phyloP scores from a whole-genome alignment of 2,797 vertebrate genomes.

The Rhinichthys osculus region DNA sequence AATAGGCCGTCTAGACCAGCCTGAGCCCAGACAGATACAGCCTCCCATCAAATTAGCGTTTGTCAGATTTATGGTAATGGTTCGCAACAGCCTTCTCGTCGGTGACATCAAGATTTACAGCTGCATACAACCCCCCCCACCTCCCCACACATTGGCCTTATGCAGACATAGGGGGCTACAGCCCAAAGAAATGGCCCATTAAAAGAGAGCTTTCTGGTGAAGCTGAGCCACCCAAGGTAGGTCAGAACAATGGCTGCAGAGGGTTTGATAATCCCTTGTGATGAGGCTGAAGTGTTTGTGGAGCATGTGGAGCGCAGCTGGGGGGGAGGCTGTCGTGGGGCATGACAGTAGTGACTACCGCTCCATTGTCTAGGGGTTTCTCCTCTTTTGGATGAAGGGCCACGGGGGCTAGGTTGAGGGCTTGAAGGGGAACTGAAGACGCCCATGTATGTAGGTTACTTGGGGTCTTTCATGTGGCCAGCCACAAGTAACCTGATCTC shows the following conservation, averaged over 20 bases:
- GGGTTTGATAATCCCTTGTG: slow-evolving; percentile 78
- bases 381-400: slow-evolving; percentile 72
- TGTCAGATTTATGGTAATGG: slow-evolving; percentile 99
- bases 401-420: slow-evolving; percentile 72
- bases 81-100: slow-evolving; percentile 98
- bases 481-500: slow-evolving; percentile 87
- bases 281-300: slow-evolving; percentile 74
- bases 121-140: slow-evolving; percentile 68
- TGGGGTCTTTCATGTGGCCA: slow-evolving; percentile 87
- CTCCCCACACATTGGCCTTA: slow-evolving; percentile 60
- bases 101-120: slow-evolving; percentile 98
- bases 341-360: slow-evolving; percentile 50
- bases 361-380: slow-evolving; percentile 64
- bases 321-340: slow-evolving; percentile 48
- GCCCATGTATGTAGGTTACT: slow-evolving; percentile 82
- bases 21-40: slow-evolving; percentile 99
- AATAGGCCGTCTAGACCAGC: slow-evolving; percentile 99
- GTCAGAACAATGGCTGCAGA: slow-evolving; percentile 76
- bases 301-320: slow-evolving; percentile 62
- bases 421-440: slow-evolving; percentile 63
- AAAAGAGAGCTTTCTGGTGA: slow-evolving; percentile 60
- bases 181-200: slow-evolving; percentile 66
- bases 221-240: slow-evolving; percentile 61
- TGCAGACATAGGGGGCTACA: slow-evolving; percentile 62
- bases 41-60: slow-evolving; percentile 99